phyloP scores from a whole-genome alignment of 2,797 vertebrate genomes.

The Eupleurogrammus muticus region DNA sequence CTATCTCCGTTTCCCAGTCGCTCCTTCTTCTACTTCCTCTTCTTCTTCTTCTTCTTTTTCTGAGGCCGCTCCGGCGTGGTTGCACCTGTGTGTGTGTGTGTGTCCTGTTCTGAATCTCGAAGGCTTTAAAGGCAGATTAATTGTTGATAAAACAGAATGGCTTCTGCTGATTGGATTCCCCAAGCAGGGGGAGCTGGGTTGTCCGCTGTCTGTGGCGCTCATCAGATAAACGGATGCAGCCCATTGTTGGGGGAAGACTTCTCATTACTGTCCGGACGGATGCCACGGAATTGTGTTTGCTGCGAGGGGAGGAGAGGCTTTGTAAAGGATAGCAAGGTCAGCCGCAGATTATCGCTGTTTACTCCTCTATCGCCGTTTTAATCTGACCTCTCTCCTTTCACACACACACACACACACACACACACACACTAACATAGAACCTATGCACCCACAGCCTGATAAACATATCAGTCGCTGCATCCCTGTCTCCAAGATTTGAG shows the following conservation, averaged over 20 bases:
- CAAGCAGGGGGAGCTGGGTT: conserved; percentile 40
- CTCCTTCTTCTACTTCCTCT: neutral
- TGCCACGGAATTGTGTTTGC: conserved; percentile 54
- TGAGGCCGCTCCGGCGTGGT: neutral
- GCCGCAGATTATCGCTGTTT: conserved; percentile 17
- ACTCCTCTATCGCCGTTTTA: conserved; percentile 19
- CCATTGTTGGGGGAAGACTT: conserved; percentile 55
- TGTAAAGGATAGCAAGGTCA: conserved; percentile 55
- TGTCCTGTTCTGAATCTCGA: conserved; percentile 19
- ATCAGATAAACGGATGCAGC: conserved; percentile 58
- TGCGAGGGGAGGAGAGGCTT: conserved; percentile 48
- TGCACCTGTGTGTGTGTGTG: conserved; percentile 2
- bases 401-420: neutral
- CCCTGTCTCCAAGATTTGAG: neutral
- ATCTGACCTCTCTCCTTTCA: conserved; percentile 18
- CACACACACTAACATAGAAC: neutral
- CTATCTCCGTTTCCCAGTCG: conserved; percentile 43
- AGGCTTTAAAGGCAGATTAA: conserved; percentile 55
- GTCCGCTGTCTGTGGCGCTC: conserved; percentile 36
- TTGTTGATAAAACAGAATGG: conserved; percentile 62
- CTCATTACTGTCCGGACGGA: conserved; percentile 59
- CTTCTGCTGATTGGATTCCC: conserved; percentile 60
- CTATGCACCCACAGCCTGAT: neutral
- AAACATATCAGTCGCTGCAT: conserved; percentile 3
- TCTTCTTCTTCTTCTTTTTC: neutral